A percentile compares a stretch with the other conserved stretches of the same genome.
Conservation (phyloP, 2,113 vertebrate genomes). For the Esox niger region DNA sequence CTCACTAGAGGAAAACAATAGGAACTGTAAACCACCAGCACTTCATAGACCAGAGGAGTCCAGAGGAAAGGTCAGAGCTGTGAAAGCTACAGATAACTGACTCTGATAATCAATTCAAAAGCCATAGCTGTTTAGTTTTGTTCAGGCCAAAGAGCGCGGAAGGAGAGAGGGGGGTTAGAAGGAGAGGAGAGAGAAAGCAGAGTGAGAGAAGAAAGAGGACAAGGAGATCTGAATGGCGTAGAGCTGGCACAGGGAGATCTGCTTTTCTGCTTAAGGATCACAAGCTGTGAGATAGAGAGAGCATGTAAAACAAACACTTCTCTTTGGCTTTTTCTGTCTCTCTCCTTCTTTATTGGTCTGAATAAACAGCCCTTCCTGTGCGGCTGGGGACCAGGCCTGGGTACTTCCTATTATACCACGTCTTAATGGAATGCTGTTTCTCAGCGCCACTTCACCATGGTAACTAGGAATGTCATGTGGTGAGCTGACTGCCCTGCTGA, state of each 20-base stretch:
- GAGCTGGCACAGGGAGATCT: conserved; percentile 75
- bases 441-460: conserved; percentile 81
- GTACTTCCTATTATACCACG: conserved; percentile 64
- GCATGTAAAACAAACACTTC: conserved; percentile 74
- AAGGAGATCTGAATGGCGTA: conserved; percentile 79
- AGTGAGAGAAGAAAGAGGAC: no score
- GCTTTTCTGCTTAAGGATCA: conserved; percentile 78
- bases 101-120: no score
- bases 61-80: no score
- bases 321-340: conserved; percentile 68
- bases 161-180: no score
- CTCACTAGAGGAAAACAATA: no score
- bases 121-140: conserved; percentile 83
- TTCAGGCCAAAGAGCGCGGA: no score
- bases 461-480: conserved; percentile 78
- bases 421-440: conserved; percentile 85
- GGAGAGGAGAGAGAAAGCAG: no score
- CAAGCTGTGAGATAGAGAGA: conserved; percentile 82
- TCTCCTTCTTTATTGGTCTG: conserved; percentile 74
- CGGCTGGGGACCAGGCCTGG: no score
- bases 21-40: no score
- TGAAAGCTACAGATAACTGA: no score
- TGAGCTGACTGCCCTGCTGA: conserved; percentile 48
- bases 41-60: no score
- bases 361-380: conserved; percentile 90